phyloP scores from a whole-genome alignment of 2,113 vertebrate genomes.

The Zootoca vivipara region DNA sequence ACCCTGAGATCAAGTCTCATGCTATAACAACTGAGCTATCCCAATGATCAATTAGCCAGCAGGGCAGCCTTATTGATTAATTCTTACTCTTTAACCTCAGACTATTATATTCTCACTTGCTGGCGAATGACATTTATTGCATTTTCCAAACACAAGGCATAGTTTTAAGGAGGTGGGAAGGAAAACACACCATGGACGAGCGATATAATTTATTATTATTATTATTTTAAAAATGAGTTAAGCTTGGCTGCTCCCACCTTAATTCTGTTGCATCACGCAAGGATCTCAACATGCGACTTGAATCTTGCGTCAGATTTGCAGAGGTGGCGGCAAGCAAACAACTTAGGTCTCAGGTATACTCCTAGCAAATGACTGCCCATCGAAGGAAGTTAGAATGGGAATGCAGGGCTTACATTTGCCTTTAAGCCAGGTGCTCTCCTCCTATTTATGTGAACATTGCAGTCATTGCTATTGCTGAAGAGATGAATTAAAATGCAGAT shows the following conservation, averaged over 20 bases:
- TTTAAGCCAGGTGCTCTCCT: not conserved
- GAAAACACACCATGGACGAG: not conserved
- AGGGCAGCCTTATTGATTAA: not conserved
- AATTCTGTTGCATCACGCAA: not conserved
- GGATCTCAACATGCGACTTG: too few species aligned
- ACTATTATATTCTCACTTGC: not conserved
- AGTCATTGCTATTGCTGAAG: not conserved
- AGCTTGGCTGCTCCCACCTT: not conserved
- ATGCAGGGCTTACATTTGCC: not conserved
- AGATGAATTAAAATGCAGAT: not conserved
- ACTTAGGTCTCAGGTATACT: not conserved
- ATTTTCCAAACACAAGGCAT: not conserved
- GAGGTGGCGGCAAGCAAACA: not conserved
- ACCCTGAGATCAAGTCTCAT: too few species aligned
- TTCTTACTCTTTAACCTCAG: constrained; percentile 6
- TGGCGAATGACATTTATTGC: not conserved
- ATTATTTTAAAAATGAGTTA: not conserved
- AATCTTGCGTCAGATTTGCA: not conserved
- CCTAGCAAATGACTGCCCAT: not conserved
- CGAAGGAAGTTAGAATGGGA: not conserved
- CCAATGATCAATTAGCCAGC: not conserved
- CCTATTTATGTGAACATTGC: not conserved
- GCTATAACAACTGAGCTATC: too few species aligned
- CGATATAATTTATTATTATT: too few species aligned
- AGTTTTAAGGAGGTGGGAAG: not conserved